Base-by-base conservation (phyloP, 2,113 vertebrate genomes). In the Zapus hudsonius region DNA sequence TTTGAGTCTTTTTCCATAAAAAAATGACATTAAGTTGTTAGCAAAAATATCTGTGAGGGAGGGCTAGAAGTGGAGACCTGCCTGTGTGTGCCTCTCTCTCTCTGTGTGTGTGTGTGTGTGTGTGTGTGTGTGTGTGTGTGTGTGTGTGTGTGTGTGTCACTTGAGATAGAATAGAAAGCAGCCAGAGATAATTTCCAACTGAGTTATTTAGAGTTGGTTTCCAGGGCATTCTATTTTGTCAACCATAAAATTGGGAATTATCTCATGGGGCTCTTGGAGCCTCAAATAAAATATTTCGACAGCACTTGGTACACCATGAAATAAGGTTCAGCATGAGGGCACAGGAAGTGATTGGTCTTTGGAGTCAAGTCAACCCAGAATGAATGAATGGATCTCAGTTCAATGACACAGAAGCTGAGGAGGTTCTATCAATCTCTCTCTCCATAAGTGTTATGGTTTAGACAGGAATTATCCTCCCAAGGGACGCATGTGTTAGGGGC, bases 231-330 rank as follows among this genome's bases (percentile, higher is more conserved):
- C 59, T 44, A 75, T 8, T 80, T 86, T 75, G 52, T 86, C 82
- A 63, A 76, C 38, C 44, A 73, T 73, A 93, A 89, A 81, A 92
- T 38, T 89, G 61, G 29, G 47, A 89, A 90, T 89, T 92, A 84
- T 15, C 33, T 84, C 63, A 78, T 8, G 81, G 47, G 57, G 27
- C 23, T 82, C 87, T 87, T 82, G 42, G 36, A 87, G 19, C 16
- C 66, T 91, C 84, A 84, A 89, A 70, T 57, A 80, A 78, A 84
- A 81, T 73, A 74, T 42, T 93, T 91, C 78, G 19, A 92, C 92
- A 94, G 81, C 40, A 84, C 19, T 82, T 84, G 33, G 20, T 84
- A 96, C 90, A 59, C 47, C 73, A 76, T 84, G 73, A 96, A 91
- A 89, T 94, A 94, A 94, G 40, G 57, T 75, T 69, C 47, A 79